Percentiles rank a stretch among this genome's conserved stretches.
phyloP scores from a whole-genome alignment of 2,113 vertebrate species.

The Talpa occidentalis region DNA sequence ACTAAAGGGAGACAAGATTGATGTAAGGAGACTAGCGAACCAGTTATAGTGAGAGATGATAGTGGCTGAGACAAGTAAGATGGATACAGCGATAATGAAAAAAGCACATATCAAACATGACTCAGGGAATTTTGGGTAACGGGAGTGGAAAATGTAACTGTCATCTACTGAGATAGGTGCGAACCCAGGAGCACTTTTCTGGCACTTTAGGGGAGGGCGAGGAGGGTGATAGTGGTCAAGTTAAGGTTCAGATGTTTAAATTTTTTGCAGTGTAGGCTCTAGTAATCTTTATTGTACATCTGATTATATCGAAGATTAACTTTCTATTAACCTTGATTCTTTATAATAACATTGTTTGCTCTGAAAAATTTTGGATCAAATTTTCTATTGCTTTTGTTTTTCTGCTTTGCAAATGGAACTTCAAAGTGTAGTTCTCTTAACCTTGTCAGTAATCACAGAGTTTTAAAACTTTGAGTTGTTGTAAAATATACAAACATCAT shows the following conservation, averaged over 20 bases:
- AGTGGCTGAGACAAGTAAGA: not conserved
- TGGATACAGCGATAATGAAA: not conserved
- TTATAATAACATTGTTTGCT: not conserved
- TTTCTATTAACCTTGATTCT: slow-evolving; percentile 34
- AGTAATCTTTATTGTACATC: not conserved
- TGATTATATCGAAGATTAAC: not conserved
- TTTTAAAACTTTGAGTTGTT: slow-evolving; percentile 36
- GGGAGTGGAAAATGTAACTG: not conserved
- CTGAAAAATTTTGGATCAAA: not conserved
- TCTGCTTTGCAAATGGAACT: not conserved
- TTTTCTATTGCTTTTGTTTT: not conserved
- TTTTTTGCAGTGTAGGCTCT: not conserved
- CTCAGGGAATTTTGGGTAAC: not conserved
- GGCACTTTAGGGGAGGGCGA: not conserved
- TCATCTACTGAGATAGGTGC: not conserved
- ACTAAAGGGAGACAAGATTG: not conserved
- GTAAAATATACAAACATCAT: slow-evolving; percentile 18
- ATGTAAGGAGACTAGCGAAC: not conserved
- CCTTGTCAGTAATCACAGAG: not conserved
- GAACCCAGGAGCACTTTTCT: slow-evolving; percentile 15
- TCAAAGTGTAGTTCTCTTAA: not conserved
- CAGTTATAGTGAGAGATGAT: not conserved
- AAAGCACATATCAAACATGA: not conserved
- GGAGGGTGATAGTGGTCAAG: not conserved
- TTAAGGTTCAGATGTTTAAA: not conserved